phyloP scores from a whole-genome alignment of 2,113 vertebrate genomes.

The Pedetes capensis region DNA sequence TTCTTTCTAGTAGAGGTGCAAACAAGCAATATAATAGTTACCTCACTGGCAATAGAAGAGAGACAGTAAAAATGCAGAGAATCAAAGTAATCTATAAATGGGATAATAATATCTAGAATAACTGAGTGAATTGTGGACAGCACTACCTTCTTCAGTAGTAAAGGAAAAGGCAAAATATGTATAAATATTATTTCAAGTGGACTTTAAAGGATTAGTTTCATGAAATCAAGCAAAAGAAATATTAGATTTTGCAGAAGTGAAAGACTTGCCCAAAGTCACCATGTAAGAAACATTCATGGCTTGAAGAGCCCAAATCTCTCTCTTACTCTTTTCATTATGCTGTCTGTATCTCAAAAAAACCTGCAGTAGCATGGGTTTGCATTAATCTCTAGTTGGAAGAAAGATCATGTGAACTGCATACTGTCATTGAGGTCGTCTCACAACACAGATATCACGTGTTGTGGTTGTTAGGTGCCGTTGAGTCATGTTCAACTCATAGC shows the following conservation, averaged over 20 bases:
- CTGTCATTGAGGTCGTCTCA: background rate
- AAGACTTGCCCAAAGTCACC: background rate
- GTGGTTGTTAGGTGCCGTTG: too few relatives aligned
- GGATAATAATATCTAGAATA: background rate
- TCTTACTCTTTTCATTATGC: background rate
- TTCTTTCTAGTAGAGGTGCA: background rate
- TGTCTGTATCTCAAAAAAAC: background rate
- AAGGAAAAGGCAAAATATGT: background rate
- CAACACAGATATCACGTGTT: background rate
- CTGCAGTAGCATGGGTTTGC: too few relatives aligned
- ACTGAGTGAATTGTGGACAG: background rate
- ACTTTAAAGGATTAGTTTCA: background rate
- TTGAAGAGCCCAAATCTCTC: background rate
- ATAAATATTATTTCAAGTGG: background rate
- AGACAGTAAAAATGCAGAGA: background rate
- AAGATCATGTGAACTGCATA: background rate
- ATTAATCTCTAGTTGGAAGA: background rate
- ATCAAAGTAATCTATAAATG: background rate
- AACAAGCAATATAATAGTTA: slow-evolving; percentile 29
- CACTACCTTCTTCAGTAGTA: background rate
- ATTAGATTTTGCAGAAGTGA: background rate
- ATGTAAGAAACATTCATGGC: background rate
- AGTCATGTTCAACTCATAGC: too few relatives aligned
- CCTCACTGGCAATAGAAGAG: background rate
- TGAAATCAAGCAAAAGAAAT: background rate